Evolutionary conservation across 2,113 vertebrate genomes (phyloP).

Genomic region (Platichthys flesus): DNA sequence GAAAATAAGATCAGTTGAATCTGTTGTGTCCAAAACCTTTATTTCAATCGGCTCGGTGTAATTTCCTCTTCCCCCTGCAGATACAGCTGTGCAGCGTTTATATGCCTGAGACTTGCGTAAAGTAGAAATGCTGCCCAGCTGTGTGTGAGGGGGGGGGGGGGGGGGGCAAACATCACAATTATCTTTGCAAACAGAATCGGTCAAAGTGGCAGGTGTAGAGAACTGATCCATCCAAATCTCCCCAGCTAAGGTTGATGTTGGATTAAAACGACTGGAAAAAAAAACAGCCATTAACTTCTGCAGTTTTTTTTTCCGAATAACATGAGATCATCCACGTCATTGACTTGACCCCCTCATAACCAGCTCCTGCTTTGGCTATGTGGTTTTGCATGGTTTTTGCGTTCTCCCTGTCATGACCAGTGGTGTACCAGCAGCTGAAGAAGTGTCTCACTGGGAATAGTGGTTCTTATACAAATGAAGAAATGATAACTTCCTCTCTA

Average conservation of each 20-base stretch:
- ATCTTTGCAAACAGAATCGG: background rate
- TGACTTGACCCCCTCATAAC: conserved; percentile 50
- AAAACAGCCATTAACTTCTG: conserved; percentile 46
- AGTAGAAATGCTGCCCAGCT: conserved; percentile 35
- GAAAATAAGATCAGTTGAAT: background rate
- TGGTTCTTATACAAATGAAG: too few species aligned
- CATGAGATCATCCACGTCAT: conserved; percentile 61
- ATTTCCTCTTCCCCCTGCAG: background rate
- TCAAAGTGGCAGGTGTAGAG: conserved; percentile 20
- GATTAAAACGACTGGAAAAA: conserved; percentile 34
- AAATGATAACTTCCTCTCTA: background rate
- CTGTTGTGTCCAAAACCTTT: background rate
- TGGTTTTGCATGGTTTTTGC: conserved; percentile 62
- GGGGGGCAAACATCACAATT: background rate
- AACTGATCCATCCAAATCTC: conserved; percentile 79
- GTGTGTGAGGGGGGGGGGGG: background rate
- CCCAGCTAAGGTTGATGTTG: conserved; percentile 69
- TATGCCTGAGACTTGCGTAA: conserved; percentile 10
- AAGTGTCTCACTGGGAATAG: background rate
- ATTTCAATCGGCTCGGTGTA: conserved; percentile 15
- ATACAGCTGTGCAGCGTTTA: conserved; percentile 18
- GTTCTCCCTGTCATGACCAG: conserved; percentile 66
- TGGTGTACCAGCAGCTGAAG: conserved; percentile 50
- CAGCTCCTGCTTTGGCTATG: conserved; percentile 58
- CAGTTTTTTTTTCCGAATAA: conserved; percentile 46